Base-by-base conservation (phyloP, 2,797 vertebrate genomes). In the Pseudomugil gertrudae region DNA sequence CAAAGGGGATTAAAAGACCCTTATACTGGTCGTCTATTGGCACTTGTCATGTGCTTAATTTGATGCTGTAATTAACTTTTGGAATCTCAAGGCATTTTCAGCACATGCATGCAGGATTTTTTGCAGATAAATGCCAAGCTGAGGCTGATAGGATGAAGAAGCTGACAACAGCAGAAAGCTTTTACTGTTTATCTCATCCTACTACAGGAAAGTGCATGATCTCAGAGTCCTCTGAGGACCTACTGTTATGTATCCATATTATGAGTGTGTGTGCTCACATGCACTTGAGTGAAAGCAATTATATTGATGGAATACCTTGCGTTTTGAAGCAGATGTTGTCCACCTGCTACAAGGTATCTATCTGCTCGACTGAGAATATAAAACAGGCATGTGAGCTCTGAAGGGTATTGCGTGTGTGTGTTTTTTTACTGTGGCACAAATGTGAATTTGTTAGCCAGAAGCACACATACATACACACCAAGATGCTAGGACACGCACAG, bases 11-110 rank as follows among this genome's bases (percentile, higher is more conserved):
- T 29, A 92, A 89, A 86, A 84, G 76, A 68, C 75, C 65, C 76
- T 82, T 87, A 75, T 67, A 57, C 58, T 81, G 83, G 81, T 69
- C 85, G 84, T 79, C 36, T 75, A 70, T 63, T 86, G 84, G 78
- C 84, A 81, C 85, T 89, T 92, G 88, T 89, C 85, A 78, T 83
- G 80, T 83, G 77, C 87, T 91, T 90, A 81, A 88, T 89, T 89
- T 87, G 83, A 90, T 77, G 84, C 89, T 66, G 73, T 92, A 94
- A 93, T 94, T 94, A 92, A 92, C 83, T 92, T 87, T 55, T 36
- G 68, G 83, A 92, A 92, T 92, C 87, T 92, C 84, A 43, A 68
- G 89, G 74, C 78, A 23, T 83, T 80, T 81, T 65, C 60, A 51
- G 65, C 48, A 33, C 67, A 74, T 83, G 72, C 75, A 70, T 63